Percentiles rank a stretch among this genome's conserved stretches.
Evolutionary conservation across 2,113 vertebrate genomes (phyloP).

Genomic region (Leptosomus discolor): DNA sequence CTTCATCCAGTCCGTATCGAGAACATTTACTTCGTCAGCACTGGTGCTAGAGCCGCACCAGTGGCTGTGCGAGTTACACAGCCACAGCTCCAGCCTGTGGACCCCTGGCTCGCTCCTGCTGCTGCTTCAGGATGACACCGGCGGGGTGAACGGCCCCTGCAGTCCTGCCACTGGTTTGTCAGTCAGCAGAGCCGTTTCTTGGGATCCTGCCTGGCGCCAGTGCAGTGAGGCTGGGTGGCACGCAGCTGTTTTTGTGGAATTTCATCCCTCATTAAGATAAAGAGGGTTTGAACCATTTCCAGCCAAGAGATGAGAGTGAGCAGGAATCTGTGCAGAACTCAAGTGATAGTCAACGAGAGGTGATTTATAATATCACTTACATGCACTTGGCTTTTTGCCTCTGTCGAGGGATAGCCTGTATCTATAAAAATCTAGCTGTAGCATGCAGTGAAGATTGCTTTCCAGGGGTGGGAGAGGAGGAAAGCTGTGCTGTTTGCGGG

Average conservation of each 20-base stretch:
- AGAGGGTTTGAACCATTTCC: constrained; percentile 57
- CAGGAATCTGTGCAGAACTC: constrained; percentile 46
- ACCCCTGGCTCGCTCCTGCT: background rate
- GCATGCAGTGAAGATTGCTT: background rate
- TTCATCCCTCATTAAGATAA: constrained; percentile 65
- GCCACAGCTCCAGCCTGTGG: background rate
- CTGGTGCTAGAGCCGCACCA: background rate
- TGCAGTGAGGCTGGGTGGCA: background rate
- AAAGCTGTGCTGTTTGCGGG: background rate
- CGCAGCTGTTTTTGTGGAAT: constrained; percentile 6
- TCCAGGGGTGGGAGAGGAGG: background rate
- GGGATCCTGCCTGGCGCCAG: background rate
- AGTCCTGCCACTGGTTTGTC: background rate
- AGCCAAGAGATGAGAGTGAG: constrained; percentile 24
- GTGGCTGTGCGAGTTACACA: background rate
- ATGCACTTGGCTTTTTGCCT: constrained; percentile 54
- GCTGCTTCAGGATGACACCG: accelerated
- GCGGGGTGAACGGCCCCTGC: accelerated
- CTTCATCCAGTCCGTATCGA: background rate
- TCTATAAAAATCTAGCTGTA: constrained; percentile 50
- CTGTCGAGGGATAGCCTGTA: constrained; percentile 6
- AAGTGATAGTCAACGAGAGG: constrained; percentile 40
- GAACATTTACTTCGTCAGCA: background rate
- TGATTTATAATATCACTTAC: constrained; percentile 68
- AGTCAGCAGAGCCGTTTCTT: background rate